These are phyloP conservation scores for Phaenicophaeus curvirostris DNA, from an alignment of 2,797 vertebrate species.

Conservation along the genomic window DNA sequence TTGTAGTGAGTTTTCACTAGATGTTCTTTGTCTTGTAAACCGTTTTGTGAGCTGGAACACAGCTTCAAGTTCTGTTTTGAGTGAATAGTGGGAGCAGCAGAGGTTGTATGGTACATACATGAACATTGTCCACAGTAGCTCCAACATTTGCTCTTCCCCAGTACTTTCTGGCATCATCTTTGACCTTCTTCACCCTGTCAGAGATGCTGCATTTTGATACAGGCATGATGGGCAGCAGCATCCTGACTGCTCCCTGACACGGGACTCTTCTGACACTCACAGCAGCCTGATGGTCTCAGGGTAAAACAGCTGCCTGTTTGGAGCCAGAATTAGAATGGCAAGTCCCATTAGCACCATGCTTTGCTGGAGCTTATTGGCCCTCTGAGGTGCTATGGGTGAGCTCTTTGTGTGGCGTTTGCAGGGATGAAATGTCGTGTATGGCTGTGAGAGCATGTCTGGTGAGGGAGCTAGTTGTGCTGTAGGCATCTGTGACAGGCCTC, in stretches of 20 bases:
- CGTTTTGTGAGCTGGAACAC: background rate
- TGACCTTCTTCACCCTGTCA: background rate
- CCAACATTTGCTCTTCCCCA: background rate
- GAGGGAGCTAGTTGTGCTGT: background rate
- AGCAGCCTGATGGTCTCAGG: background rate
- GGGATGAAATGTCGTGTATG: background rate
- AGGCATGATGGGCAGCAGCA: rapidly evolving
- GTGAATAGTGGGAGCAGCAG: background rate
- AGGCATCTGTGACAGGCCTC: background rate
- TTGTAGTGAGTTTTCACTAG: background rate
- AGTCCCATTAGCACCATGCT: rapidly evolving
- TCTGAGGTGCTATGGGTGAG: background rate
- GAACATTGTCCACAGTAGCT: background rate
- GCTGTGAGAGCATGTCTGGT: background rate
- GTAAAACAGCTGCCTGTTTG: background rate
- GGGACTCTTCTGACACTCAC: background rate
- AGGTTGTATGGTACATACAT: background rate
- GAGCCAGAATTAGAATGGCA: background rate
- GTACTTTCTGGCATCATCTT: background rate
- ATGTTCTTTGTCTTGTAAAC: background rate
- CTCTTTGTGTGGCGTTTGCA: background rate
- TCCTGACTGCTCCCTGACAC: background rate
- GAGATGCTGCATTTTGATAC: background rate
- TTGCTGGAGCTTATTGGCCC: background rate
- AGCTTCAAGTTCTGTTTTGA: background rate